These are phyloP conservation scores for Calvadosia cruxmelitensis DNA, from an alignment of 30 jellyfish, hydroid and myxozoan genomes.

Conservation along the genomic window DNA sequence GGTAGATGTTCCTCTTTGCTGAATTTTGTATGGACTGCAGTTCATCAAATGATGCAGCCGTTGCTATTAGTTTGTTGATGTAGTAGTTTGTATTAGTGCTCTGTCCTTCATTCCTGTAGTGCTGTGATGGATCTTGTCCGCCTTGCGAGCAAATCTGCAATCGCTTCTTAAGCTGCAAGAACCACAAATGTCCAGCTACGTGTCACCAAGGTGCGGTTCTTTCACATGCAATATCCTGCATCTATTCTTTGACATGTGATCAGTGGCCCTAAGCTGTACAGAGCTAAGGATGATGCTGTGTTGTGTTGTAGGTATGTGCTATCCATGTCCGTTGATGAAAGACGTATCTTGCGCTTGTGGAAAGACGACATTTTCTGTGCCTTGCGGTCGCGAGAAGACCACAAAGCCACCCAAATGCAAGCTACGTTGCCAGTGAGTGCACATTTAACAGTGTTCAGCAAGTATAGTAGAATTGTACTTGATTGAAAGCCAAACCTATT, in stretches of 20 bases:
- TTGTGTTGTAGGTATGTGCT: conserved; percentile 50
- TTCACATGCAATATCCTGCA: neutral
- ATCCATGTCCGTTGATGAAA: conserved; percentile 74
- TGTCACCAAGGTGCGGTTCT: conserved; percentile 72
- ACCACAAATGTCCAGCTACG: conserved; percentile 89
- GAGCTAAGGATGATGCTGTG: too few relatives aligned
- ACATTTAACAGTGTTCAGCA: too few relatives aligned
- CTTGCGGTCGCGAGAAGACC: conserved; percentile 79
- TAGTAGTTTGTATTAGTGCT: too few relatives aligned
- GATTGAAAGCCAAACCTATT: too few relatives aligned
- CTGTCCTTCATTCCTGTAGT: conserved; percentile 23
- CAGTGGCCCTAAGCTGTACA: too few relatives aligned
- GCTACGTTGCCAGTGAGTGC: too few relatives aligned
- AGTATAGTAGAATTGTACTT: too few relatives aligned
- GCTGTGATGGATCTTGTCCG: conserved; percentile 92
- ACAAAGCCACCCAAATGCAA: conserved; percentile 81
- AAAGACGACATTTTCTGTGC: conserved; percentile 24
- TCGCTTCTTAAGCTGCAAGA: conserved; percentile 49
- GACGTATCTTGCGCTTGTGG: conserved; percentile 73
- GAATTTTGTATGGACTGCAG: too few relatives aligned
- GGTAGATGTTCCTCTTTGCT: too few relatives aligned
- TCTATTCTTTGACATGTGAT: neutral
- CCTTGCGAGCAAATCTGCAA: conserved; percentile 83
- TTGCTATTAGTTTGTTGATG: too few relatives aligned
- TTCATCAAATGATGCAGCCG: too few relatives aligned